These are phyloP conservation scores for Coracopsis vasa DNA, from an alignment of 2,113 vertebrate species.

Conservation along the genomic window DNA sequence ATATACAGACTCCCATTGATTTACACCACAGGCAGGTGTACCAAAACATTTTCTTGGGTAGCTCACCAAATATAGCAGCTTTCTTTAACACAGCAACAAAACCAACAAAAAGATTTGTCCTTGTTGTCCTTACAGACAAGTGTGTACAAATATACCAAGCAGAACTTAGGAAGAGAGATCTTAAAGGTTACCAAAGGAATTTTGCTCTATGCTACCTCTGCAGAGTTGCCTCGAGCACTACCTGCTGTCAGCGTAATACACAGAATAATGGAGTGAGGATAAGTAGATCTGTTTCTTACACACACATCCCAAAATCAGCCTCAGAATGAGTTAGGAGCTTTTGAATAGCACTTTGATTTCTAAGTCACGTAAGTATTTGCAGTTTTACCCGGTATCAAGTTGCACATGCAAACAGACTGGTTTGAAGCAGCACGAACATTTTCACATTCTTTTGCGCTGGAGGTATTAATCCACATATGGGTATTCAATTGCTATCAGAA, in stretches of 20 bases:
- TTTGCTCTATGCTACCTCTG: background rate
- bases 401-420: background rate
- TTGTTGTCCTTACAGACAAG: background rate
- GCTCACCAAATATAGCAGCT: background rate
- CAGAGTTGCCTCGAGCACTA: background rate
- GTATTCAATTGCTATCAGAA: constrained; percentile 21
- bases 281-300: background rate
- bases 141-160: background rate
- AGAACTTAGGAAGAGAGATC: background rate
- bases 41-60: background rate
- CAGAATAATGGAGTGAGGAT: background rate
- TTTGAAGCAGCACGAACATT: background rate
- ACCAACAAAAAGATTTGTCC: background rate
- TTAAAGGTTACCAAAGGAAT: background rate
- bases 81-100: background rate
- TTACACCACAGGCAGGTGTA: background rate
- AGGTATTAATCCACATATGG: constrained; percentile 18
- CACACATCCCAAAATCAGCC: background rate
- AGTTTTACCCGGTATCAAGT: background rate
- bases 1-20: background rate
- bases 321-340: background rate
- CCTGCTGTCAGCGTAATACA: background rate
- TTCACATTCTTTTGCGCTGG: constrained; percentile 6
- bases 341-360: constrained; percentile 10
- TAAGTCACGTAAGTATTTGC: background rate